Evolutionary conservation across 2,888 invertebrate species (phyloP).

Genomic region (Pardosa pseudoannulata): DNA sequence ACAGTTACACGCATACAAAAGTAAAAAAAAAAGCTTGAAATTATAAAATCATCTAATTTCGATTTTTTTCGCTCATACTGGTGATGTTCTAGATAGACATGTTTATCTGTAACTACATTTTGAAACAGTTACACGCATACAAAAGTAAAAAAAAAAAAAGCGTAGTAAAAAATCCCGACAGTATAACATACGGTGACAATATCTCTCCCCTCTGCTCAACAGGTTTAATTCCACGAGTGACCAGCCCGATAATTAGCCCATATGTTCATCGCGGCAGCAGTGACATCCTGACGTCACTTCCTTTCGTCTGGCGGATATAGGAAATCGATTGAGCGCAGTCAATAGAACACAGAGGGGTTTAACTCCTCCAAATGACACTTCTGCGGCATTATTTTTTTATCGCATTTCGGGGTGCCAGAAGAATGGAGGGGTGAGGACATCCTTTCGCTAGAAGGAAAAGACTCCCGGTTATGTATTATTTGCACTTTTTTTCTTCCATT

Average conservation of each 20-base stretch:
- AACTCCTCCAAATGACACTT: constrained; percentile 54
- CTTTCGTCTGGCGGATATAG: constrained; percentile 71
- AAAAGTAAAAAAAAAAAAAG: too few relatives aligned
- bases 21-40: too few relatives aligned
- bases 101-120: too few relatives aligned
- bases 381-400: constrained; percentile 17
- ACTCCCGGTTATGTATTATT: constrained; percentile 14
- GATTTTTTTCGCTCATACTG: too few relatives aligned
- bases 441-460: constrained; percentile 44
- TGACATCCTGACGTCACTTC: constrained; percentile 70
- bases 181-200: too few relatives aligned
- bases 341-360: constrained; percentile 57
- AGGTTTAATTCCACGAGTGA: constrained; percentile 23
- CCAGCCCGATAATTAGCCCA: constrained; percentile 47
- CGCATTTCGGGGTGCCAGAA: background rate
- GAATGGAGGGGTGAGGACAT: constrained; percentile 49
- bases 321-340: constrained; percentile 63
- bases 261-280: constrained; percentile 38
- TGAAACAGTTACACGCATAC: too few relatives aligned
- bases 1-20: too few relatives aligned
- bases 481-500: background rate
- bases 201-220: too few relatives aligned
- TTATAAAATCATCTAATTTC: too few relatives aligned
- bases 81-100: too few relatives aligned
- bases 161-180: too few relatives aligned